phyloP scores from a whole-genome alignment of 2,888 invertebrate species.

The Thumatha senex region DNA sequence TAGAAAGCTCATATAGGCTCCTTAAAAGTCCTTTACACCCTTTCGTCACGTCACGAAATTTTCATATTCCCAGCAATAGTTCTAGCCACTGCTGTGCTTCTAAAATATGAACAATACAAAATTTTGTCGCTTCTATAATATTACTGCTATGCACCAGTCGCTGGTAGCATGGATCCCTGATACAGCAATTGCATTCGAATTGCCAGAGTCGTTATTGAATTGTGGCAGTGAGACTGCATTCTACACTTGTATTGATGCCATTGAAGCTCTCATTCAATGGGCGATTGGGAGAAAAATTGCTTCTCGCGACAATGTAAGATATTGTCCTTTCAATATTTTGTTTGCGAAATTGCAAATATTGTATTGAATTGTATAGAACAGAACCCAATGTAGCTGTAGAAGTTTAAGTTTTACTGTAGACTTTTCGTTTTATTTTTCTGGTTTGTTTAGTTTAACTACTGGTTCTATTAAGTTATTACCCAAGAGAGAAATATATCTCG shows the following conservation, averaged over 20 bases:
- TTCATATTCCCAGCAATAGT: too few species aligned
- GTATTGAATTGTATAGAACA: slow-evolving; percentile 20
- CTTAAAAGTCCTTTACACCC: too few species aligned
- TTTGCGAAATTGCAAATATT: slow-evolving; percentile 17
- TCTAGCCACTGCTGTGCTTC: too few species aligned
- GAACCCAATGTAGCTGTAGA: too few species aligned
- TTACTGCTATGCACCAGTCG: slow-evolving; percentile 14
- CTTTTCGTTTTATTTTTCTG: neutral
- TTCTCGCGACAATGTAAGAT: slow-evolving; percentile 47
- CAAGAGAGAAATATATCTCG: too few species aligned
- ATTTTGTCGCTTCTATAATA: too few species aligned
- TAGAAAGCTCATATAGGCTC: too few species aligned
- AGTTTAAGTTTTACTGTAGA: neutral
- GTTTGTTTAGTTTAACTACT: too few species aligned
- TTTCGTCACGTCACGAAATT: too few species aligned
- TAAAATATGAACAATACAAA: too few species aligned
- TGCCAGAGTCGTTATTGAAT: slow-evolving; percentile 64
- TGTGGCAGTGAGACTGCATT: slow-evolving; percentile 59
- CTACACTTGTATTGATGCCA: slow-evolving; percentile 42
- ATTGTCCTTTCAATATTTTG: slow-evolving; percentile 35
- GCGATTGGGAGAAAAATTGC: slow-evolving; percentile 57
- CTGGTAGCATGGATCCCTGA: slow-evolving; percentile 41
- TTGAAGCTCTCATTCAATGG: slow-evolving; percentile 33
- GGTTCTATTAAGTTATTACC: too few species aligned
- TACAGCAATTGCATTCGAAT: slow-evolving; percentile 46